These are phyloP conservation scores for Rafetus swinhoei DNA, from an alignment of 2,113 vertebrate genomes.

Conservation along the genomic window DNA sequence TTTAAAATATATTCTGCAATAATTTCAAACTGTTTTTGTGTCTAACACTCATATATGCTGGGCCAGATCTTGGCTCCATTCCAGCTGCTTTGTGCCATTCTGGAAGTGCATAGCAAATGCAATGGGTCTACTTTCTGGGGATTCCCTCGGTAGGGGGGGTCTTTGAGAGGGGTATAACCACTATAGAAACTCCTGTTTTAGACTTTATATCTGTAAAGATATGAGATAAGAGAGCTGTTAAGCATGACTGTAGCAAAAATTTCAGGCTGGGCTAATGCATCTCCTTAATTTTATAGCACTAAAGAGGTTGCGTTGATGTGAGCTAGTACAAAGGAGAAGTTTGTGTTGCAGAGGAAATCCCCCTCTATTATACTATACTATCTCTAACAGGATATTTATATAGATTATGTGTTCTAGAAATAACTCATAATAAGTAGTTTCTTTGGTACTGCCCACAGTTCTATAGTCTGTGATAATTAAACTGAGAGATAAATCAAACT, in stretches of 20 bases:
- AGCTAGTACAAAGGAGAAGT: not conserved
- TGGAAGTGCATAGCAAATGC: not conserved
- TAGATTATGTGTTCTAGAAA: not conserved
- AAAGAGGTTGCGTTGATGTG: not conserved
- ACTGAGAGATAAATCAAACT: not conserved
- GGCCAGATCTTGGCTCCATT: not conserved
- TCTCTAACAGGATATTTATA: not conserved
- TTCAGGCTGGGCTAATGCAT: not conserved
- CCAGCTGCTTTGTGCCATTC: not conserved
- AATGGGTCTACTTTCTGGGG: not conserved
- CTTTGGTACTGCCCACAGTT: not conserved
- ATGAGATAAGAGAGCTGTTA: not conserved
- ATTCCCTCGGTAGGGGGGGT: not conserved
- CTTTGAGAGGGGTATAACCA: not conserved
- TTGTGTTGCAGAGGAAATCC: not conserved
- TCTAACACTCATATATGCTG: no score
- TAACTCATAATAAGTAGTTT: not conserved
- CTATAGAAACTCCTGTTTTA: not conserved
- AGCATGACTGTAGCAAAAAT: not conserved
- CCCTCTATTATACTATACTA: not conserved
- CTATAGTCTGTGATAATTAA: not conserved
- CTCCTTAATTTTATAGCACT: not conserved
- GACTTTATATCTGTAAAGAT: not conserved
- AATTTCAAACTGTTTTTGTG: not conserved
- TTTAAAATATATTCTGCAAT: conserved; percentile 2